Percentiles rank a stretch among this genome's conserved stretches.
phyloP scores from a whole-genome alignment of 2,797 vertebrate species.

The Hemibagrus guttatus region DNA sequence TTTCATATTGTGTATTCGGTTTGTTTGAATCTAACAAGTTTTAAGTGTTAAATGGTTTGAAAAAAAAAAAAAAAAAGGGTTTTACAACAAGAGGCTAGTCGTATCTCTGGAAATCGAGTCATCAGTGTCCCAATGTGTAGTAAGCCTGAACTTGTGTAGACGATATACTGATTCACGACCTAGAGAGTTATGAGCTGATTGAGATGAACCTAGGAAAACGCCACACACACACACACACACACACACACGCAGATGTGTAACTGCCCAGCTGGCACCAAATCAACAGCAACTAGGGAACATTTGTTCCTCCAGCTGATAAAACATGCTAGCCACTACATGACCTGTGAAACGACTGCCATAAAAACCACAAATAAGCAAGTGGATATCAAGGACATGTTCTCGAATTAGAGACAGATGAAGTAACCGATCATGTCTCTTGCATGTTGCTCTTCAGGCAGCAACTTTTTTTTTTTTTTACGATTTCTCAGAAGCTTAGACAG shows the following conservation, averaged over 20 bases:
- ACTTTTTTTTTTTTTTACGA: background rate
- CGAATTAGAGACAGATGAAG: conserved; percentile 74
- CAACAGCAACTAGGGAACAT: conserved; percentile 68
- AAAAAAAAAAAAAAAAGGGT: no score
- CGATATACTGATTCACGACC: no score
- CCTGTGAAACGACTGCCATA: conserved; percentile 54
- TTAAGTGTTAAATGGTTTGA: no score
- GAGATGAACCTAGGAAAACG: conserved; percentile 9
- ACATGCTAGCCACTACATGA: conserved; percentile 69
- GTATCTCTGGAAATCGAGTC: no score
- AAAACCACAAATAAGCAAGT: conserved; percentile 20
- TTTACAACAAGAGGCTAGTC: no score
- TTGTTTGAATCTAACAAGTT: no score
- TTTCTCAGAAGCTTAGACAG: background rate
- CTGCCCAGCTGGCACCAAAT: conserved; percentile 47
- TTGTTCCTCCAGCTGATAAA: conserved; percentile 78
- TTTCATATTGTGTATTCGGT: no score
- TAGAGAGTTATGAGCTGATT: no score
- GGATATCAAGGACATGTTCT: conserved; percentile 63
- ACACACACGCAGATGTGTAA: conserved; percentile 52
- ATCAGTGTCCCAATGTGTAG: no score
- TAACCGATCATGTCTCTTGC: background rate
- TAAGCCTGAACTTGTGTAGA: no score
- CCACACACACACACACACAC: conserved; percentile 42
- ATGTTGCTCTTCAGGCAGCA: background rate